Conservation (phyloP, 2,113 vertebrate species). For the cat (Felis catus) region F.catus_Fca126_mat1.0 CM031423.1:80082001-80082500, state of each 20-base stretch:
- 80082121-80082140: background rate
- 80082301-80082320: background rate
- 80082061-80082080: background rate
- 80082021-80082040: background rate
- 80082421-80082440: background rate
- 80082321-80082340: background rate
- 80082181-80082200: background rate
- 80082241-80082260: background rate
- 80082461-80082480: constrained; percentile 4
- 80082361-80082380: background rate
- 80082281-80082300: background rate
- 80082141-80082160: background rate
- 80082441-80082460: background rate
- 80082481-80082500: background rate
- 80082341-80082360: background rate
- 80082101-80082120: background rate
- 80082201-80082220: background rate
- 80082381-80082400: background rate
- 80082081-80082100: background rate
- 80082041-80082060: background rate
- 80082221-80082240: background rate
- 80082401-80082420: background rate
- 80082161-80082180: background rate
- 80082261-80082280: background rate
- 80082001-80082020: background rate